Percentiles rank a stretch among this genome's conserved stretches.
These are phyloP conservation scores for Platygyra sinensis DNA, from an alignment of 64 coral and sea anemone genomes.

Conservation along the genomic window DNA sequence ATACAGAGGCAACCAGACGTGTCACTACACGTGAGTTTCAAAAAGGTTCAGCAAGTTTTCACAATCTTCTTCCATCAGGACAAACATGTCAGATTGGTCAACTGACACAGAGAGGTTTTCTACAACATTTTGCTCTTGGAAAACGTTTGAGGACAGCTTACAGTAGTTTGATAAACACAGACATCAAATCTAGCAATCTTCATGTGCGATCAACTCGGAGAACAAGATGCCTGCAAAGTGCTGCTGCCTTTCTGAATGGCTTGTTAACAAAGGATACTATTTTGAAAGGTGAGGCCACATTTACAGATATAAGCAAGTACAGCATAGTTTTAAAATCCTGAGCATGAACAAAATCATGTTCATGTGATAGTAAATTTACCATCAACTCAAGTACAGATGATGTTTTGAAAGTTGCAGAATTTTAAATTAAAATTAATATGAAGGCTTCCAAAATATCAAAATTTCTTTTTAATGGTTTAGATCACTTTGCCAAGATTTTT, in stretches of 20 bases:
- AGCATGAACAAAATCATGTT: too few relatives aligned
- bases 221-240: constrained; percentile 72
- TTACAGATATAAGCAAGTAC: too few relatives aligned
- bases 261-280: constrained; percentile 59
- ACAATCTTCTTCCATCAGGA: background rate
- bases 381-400: too few relatives aligned
- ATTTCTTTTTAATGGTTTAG: too few relatives aligned
- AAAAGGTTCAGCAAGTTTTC: background rate
- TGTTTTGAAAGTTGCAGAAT: too few relatives aligned
- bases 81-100: constrained; percentile 51
- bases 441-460: too few relatives aligned
- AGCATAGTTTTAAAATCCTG: too few relatives aligned
- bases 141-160: constrained; percentile 57
- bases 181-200: constrained; percentile 41
- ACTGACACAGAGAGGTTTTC: constrained; percentile 31
- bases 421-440: too few relatives aligned
- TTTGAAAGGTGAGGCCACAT: constrained; percentile 28
- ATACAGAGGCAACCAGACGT: constrained; percentile 22
- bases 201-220: constrained; percentile 47
- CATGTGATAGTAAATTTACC: too few relatives aligned
- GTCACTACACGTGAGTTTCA: constrained; percentile 11
- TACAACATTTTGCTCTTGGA: constrained; percentile 66
- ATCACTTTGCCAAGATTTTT: too few relatives aligned
- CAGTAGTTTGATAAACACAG: constrained; percentile 11
- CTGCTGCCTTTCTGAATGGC: constrained; percentile 76